Evolutionary conservation across 2,113 vertebrate genomes (phyloP), one percentile per base, ranked within the genome.

Genomic region (Pao palembangensis): DNA sequence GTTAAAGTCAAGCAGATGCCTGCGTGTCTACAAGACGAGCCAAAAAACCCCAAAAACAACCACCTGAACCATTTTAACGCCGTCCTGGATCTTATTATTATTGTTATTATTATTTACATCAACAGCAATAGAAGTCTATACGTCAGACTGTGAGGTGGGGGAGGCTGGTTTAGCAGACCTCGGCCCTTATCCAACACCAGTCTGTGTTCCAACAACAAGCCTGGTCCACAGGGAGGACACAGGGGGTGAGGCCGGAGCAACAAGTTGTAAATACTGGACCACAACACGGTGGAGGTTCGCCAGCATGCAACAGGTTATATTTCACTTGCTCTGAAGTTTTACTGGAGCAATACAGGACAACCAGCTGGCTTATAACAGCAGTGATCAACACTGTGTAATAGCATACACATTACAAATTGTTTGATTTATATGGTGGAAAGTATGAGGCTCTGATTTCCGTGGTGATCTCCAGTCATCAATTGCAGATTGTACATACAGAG

Each of bases 121-220:
- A 58, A 51, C 10, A 15, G 69, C 61, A 76, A 77, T 63, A 58
- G 59, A 64, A 80, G 69, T 73, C 66, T 63, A 75, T 73, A 77
- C 69, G 80, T 83, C 67, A 74, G 75, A 75, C 67, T 67, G 41
- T 19, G 0, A 75, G 60, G 59, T 28, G 8, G 58, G 49, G 51
- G 7, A 55, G 53, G 55, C 58, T 76, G 58, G 3, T 8, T 44
- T 51, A 69, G 59, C 19, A 48, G 56, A 72, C 18, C 64, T 67
- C 53, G 55, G 73, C 61, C 63, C 20, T 42, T 81, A 55, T 62
- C 73, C 65, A 71, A 57, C 67, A 82, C 70, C 60, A 71, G 65
- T 71, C 64, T 50, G 60, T 49, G 54, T 48, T 83, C 62, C 76
- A 86, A 80, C 69, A 78, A 74, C 66, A 78, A 66, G 60, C 69